Base-by-base conservation (phyloP, 2,888 invertebrate species). In the Dynastes tityus region DNA sequence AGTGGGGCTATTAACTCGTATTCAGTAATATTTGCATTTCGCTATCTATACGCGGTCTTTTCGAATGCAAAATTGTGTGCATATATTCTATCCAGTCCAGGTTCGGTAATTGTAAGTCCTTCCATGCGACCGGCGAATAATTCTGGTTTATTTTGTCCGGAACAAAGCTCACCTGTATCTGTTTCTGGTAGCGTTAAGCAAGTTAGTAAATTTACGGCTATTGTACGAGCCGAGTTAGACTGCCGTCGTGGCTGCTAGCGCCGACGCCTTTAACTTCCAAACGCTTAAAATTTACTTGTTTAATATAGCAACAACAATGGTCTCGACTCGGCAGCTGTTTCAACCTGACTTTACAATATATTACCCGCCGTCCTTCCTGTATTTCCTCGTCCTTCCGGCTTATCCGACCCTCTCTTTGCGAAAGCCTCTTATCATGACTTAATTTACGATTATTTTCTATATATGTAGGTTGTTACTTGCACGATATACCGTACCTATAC, bases 321-420 rank as follows among this genome's bases (percentile, higher is more conserved):
- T 40, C 76, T 79, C 51, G 76, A 68, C 73, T 67, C 76, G 76
- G 77, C 80, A 80, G 79, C 80, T 80, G 80, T 79, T 80, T 74
- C 78, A 68, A 80, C 77, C 79, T 65, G 74, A 78, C 78, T 76
- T 71, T 61, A 75, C 68, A 77, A 80, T 82, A 80, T 79, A 82
- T 82, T 81, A 80, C 81, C 53, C 75, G 80, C 79, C 78, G 80
- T 83, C 82, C 82, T 82, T 83, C 83, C 82, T 78, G 81, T 80
- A 78, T 80, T 81, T 79, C 80, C 80, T 27, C 80, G 79, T 80
- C 80, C 81, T 83, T 83, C 82, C 82, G 81, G 80, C 79, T 71
- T 76, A 76, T 71, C 63, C 73, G 45, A 53, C 80, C 78, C 80
- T 77, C 67, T 74, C 80, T 74, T 77, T 78, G 53, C 77, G 68